Evolutionary conservation across 2,113 vertebrate species (phyloP).

Genomic region (Otocyon megalotis): DNA sequence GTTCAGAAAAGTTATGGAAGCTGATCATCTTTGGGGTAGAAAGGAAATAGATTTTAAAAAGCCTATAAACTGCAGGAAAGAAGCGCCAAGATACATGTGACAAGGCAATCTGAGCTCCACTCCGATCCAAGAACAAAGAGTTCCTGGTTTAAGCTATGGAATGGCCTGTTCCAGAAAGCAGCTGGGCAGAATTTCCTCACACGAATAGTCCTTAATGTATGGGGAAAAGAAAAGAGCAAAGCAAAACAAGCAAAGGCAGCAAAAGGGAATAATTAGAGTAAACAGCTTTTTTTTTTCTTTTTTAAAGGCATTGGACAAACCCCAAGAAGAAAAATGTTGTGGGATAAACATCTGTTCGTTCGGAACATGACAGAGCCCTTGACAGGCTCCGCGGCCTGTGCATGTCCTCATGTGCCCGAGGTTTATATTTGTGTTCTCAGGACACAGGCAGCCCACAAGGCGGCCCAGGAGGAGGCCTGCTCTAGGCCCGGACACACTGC

Average conservation of each 20-base stretch:
- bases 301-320: constrained; percentile 86
- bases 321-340: constrained; percentile 85
- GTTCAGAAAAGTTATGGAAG: constrained; percentile 58
- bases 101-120: constrained; percentile 77
- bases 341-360: constrained; percentile 86
- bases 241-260: constrained; percentile 84
- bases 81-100: constrained; percentile 57
- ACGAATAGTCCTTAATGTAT: constrained; percentile 85
- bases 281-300: constrained; percentile 77
- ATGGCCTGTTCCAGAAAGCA: constrained; percentile 75
- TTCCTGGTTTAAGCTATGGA: constrained; percentile 79
- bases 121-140: constrained; percentile 76
- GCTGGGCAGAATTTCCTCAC: constrained; percentile 83
- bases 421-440: constrained; percentile 80
- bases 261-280: constrained; percentile 88
- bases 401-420: constrained; percentile 87
- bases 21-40: constrained; percentile 64
- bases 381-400: constrained; percentile 80
- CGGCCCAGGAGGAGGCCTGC: constrained; percentile 82
- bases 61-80: constrained; percentile 61
- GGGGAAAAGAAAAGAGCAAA: constrained; percentile 80
- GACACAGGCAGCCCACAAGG: constrained; percentile 76
- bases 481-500: constrained; percentile 78
- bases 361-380: constrained; percentile 79
- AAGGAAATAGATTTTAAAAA: constrained; percentile 72